Evolutionary conservation across 1,140 invertebrate species (phyloP), one percentile per base, ranked within the genome.

Genomic region (Dendrolimus kikuchii): DNA sequence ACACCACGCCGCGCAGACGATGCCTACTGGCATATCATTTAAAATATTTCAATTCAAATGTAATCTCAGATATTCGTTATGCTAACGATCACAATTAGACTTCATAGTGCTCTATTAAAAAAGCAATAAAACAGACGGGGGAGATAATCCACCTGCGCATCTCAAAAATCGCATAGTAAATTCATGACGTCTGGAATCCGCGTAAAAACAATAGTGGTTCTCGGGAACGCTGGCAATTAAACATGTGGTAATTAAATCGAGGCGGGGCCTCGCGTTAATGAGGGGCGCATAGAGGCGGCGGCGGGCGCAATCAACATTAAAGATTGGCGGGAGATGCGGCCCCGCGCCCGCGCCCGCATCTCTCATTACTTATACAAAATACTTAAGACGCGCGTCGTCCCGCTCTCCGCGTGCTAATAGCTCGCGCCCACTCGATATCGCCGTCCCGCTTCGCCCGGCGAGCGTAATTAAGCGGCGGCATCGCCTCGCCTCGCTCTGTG

Each of bases 351-450:
- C 71, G 62, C 71, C 68, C 78, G 62, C 72, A 62, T 68, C 79
- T 72, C 80, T 85, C 81, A 85, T 85, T 85, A 85, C 81, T 85
- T 85, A 85, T 85, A 85, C 79, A 85, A 85, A 85, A 85, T 85
- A 81, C 78, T 82, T 85, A 85, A 85, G 81, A 82, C 79, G 79
- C 57, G 69, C 77, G 74, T 77, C 81, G 81, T 85, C 81, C 79
- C 78, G 76, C 81, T 85, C 81, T 82, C 73, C 71, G 76, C 60
- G 67, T 68, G 81, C 81, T 82, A 82, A 82, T 82, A 81, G 77
- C 77, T 82, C 80, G 81, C 79, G 78, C 81, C 79, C 81, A 82
- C 79, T 80, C 61, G 49, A 66, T 82, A 82, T 82, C 74, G 75
- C 81, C 75, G 77, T 85, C 81, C 73, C 77, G 77, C 66, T 85